Percentiles rank a stretch among this genome's conserved stretches.
Evolutionary conservation across 2,888 invertebrate genomes (phyloP).

Genomic region (Tiliacea aurago): DNA sequence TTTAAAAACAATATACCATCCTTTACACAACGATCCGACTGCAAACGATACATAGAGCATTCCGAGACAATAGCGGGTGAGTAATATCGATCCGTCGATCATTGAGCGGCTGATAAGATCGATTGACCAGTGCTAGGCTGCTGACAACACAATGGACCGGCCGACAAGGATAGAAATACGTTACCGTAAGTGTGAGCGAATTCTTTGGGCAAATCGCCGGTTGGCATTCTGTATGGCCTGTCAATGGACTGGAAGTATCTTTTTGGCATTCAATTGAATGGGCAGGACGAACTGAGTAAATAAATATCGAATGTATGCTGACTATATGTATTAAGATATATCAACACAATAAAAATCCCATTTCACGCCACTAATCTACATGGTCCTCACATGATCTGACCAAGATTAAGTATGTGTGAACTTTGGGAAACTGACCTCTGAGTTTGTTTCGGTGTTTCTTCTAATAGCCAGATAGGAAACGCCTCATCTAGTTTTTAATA

Average conservation of each 20-base stretch:
- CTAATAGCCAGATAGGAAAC: too few relatives aligned
- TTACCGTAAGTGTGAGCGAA: conserved; percentile 31
- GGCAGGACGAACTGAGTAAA: background rate
- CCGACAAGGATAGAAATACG: conserved; percentile 55
- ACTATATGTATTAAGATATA: background rate
- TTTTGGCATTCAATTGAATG: conserved; percentile 22
- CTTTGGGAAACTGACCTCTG: too few relatives aligned
- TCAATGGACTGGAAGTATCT: conserved; percentile 25
- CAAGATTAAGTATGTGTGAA: too few relatives aligned
- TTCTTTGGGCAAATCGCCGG: conserved; percentile 33
- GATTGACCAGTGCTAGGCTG: conserved; percentile 53
- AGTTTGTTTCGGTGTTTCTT: too few relatives aligned
- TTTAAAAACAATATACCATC: conserved; percentile 8
- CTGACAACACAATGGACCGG: conserved; percentile 66
- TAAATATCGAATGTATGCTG: background rate
- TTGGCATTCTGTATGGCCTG: conserved; percentile 24
- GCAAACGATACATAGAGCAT: conserved; percentile 36
- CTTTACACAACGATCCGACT: background rate
- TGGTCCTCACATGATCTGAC: too few relatives aligned
- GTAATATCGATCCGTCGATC: conserved; percentile 63
- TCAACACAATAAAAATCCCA: background rate
- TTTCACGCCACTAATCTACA: too few relatives aligned
- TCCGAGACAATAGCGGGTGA: conserved; percentile 62
- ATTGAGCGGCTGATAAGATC: conserved; percentile 56
- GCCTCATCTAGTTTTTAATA: too few relatives aligned